A percentile compares a stretch with the other conserved stretches of the same genome.
Conservation (phyloP, 2,888 invertebrate species). For the Nebria brevicollis region DNA sequence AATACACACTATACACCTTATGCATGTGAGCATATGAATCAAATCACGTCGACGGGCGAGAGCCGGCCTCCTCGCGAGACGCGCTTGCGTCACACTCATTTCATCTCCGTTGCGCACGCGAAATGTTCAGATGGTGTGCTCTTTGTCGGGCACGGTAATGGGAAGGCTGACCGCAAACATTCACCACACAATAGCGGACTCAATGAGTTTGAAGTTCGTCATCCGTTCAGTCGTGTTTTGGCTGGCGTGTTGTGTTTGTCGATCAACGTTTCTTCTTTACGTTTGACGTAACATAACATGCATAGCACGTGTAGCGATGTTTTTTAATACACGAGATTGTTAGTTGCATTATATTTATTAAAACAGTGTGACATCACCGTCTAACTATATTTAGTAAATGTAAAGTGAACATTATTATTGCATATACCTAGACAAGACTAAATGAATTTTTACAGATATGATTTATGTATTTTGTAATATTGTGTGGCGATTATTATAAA, state of each 20-base stretch:
- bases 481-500: too few relatives aligned
- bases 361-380: not conserved
- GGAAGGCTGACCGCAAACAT: constrained; percentile 57
- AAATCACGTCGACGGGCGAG: constrained; percentile 51
- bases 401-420: too few relatives aligned
- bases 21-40: constrained; percentile 56
- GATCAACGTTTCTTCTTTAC: constrained; percentile 23
- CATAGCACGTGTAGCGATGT: not conserved
- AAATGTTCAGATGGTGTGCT: constrained; percentile 37
- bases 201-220: constrained; percentile 51
- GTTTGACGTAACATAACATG: constrained; percentile 6
- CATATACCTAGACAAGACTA: too few relatives aligned
- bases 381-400: too few relatives aligned
- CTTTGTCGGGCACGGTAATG: constrained; percentile 52
- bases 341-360: not conserved
- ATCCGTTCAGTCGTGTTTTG: constrained; percentile 48
- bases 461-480: too few relatives aligned
- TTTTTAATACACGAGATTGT: not conserved
- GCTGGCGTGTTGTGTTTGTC: constrained; percentile 40
- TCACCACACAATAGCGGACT: constrained; percentile 50
- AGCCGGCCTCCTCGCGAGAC: constrained; percentile 56
- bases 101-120: constrained; percentile 49
- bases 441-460: too few relatives aligned
- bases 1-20: constrained; percentile 56
- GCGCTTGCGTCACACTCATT: constrained; percentile 52